Percentiles rank a stretch among this genome's conserved stretches.
Evolutionary conservation across 2,888 invertebrate species (phyloP).

Genomic region (Helicoverpa assulta): DNA sequence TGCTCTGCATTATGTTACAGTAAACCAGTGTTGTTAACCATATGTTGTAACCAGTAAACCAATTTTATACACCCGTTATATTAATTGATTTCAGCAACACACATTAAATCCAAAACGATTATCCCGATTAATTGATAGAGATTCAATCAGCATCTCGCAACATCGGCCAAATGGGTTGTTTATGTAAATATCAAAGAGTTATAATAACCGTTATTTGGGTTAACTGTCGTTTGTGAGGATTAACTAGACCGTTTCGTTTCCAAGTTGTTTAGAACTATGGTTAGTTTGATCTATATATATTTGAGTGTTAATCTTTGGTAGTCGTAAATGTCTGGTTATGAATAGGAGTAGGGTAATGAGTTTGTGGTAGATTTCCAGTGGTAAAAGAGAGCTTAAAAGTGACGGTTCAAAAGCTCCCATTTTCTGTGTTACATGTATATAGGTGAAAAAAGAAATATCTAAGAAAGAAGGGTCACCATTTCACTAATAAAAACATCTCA

Average conservation of each 20-base stretch:
- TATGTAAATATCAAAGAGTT: constrained; percentile 21
- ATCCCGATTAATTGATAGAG: background rate
- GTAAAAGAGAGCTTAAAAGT: too few species aligned
- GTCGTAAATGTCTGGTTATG: constrained; percentile 35
- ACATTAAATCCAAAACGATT: background rate
- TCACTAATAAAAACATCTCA: too few species aligned
- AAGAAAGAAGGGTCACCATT: too few species aligned
- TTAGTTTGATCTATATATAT: constrained; percentile 42
- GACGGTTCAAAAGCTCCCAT: too few species aligned
- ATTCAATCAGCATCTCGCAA: constrained; percentile 8
- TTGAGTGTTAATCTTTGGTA: constrained; percentile 12
- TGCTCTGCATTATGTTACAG: too few species aligned
- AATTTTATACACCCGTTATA: too few species aligned
- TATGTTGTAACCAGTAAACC: too few species aligned
- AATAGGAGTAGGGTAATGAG: background rate
- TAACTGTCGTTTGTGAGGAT: constrained; percentile 40
- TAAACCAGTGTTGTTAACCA: too few species aligned
- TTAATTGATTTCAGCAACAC: too few species aligned
- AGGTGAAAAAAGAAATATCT: too few species aligned
- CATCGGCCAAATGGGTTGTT: constrained; percentile 28
- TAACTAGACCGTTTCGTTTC: constrained; percentile 31
- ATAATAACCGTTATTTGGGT: constrained; percentile 40
- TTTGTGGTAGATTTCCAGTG: background rate
- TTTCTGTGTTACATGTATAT: too few species aligned
- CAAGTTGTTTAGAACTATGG: constrained; percentile 40